phyloP scores from a whole-genome alignment of 2,797 vertebrate genomes.

The Enteromius thamalakanensis region DNA sequence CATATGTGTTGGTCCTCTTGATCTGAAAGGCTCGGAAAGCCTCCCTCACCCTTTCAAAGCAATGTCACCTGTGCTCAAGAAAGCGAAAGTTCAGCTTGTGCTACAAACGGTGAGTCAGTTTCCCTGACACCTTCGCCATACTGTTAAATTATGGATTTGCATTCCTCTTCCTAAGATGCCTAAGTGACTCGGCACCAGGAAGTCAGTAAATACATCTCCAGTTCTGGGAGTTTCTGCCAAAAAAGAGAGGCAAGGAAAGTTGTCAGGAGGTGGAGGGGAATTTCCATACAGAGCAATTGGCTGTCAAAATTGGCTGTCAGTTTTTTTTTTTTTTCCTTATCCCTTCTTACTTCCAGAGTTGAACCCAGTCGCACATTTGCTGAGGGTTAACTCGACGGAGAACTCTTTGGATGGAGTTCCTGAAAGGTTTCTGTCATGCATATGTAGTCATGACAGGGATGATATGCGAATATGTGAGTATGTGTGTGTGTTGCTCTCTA shows the following conservation, averaged over 20 bases:
- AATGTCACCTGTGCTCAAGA: constrained; percentile 45
- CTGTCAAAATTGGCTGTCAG: constrained; percentile 52
- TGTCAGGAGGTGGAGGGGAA: constrained; percentile 51
- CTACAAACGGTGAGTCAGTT: constrained; percentile 41
- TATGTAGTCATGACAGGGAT: constrained; percentile 49
- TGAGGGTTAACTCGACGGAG: constrained; percentile 55
- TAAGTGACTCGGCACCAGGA: constrained; percentile 17
- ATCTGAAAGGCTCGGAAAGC: constrained; percentile 42
- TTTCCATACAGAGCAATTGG: constrained; percentile 58
- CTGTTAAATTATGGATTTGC: constrained; percentile 60
- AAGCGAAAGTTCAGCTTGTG: constrained; percentile 52
- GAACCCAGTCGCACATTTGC: constrained; percentile 54
- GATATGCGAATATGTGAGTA: constrained; percentile 40
- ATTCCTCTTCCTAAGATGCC: constrained; percentile 41
- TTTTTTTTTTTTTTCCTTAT: not conserved
- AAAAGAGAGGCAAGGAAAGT: constrained; percentile 41
- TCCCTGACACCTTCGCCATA: constrained; percentile 39
- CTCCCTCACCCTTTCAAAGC: constrained; percentile 22
- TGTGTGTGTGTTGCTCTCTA: not conserved
- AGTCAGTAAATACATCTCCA: constrained; percentile 46
- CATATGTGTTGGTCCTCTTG: constrained; percentile 46
- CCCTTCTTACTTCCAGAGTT: constrained; percentile 29
- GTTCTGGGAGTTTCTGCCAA: constrained; percentile 43
- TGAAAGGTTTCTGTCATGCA: constrained; percentile 51
- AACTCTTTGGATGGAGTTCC: constrained; percentile 44